Conservation (phyloP, 2,113 vertebrate genomes). For the Amphilophus citrinellus region DNA sequence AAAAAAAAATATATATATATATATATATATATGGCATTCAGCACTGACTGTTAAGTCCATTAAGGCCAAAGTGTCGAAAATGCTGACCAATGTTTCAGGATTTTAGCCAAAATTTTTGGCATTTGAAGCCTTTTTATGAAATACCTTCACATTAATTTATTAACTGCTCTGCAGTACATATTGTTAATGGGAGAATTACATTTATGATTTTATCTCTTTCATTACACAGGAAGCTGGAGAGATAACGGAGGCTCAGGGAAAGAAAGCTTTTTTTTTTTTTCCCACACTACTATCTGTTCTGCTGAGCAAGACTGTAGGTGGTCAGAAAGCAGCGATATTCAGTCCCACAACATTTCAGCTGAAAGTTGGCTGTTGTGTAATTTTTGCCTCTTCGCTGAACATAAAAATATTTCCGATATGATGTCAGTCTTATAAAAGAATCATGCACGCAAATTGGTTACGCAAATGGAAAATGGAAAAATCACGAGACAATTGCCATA, state of each 20-base stretch:
- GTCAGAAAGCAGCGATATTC: constrained; percentile 26
- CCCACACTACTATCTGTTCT: constrained; percentile 11
- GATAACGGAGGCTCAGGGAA: not conserved
- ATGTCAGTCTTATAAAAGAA: constrained; percentile 28
- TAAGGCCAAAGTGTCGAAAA: no score
- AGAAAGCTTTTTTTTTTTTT: not conserved
- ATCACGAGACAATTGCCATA: constrained; percentile 1
- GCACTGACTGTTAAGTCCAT: no score
- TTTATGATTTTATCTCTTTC: constrained; percentile 1
- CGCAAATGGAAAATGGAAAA: constrained; percentile 30
- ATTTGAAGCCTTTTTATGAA: no score
- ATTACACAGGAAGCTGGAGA: not conserved
- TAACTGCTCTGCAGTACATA: not conserved
- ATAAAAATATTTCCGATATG: constrained; percentile 26
- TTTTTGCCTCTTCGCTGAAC: constrained; percentile 22
- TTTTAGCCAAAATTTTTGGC: no score
- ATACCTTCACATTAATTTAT: not conserved
- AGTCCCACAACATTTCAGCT: constrained; percentile 22
- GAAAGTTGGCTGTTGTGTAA: constrained; percentile 43
- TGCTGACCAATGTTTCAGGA: no score
- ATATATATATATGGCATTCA: no score
- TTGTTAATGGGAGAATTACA: not conserved
- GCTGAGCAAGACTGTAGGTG: constrained; percentile 37
- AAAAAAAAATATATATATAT: no score
- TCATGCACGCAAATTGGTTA: constrained; percentile 11